Evolutionary conservation across 2,797 vertebrate genomes (phyloP).

Genomic region (Enteromius anoplus): DNA sequence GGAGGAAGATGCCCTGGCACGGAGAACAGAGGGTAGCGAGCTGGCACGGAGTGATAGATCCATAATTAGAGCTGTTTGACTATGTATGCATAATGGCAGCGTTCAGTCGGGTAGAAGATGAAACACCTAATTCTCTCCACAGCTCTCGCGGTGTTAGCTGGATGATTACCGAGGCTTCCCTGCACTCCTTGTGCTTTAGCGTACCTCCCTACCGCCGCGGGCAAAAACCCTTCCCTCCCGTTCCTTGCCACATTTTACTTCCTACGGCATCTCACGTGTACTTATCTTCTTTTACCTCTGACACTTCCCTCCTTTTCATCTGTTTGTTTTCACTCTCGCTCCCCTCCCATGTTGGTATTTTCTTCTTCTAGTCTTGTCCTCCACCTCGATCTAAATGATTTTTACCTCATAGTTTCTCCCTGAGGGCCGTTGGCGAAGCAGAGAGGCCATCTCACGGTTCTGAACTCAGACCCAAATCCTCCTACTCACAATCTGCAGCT

Average conservation of each 20-base stretch:
- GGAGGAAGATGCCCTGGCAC: constrained; percentile 47
- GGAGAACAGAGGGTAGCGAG: constrained; percentile 41
- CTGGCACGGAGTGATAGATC: constrained; percentile 55
- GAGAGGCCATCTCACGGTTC: constrained; percentile 54
- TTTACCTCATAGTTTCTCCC: constrained; percentile 23
- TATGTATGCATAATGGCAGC: constrained; percentile 41
- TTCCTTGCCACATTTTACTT: constrained; percentile 17
- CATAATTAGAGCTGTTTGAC: constrained; percentile 62
- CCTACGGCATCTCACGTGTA: not conserved
- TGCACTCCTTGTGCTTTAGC: constrained; percentile 51
- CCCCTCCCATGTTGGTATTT: not conserved
- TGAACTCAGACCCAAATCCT: constrained; percentile 39
- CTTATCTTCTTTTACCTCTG: constrained; percentile 26
- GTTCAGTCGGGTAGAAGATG: constrained; percentile 39
- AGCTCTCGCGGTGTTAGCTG: constrained; percentile 37
- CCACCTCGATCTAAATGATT: constrained; percentile 27
- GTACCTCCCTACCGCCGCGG: constrained; percentile 21
- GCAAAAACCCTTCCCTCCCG: constrained; percentile 35
- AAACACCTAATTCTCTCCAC: constrained; percentile 51
- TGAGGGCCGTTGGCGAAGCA: not conserved
- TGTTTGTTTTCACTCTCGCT: constrained; percentile 16
- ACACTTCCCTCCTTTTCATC: constrained; percentile 1
- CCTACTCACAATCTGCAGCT: constrained; percentile 41
- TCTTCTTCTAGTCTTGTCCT: constrained; percentile 8
- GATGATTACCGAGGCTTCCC: constrained; percentile 47